These are phyloP conservation scores for Bimastos eiseni DNA, from an alignment of 2,888 invertebrate genomes.

Conservation along the genomic window DNA sequence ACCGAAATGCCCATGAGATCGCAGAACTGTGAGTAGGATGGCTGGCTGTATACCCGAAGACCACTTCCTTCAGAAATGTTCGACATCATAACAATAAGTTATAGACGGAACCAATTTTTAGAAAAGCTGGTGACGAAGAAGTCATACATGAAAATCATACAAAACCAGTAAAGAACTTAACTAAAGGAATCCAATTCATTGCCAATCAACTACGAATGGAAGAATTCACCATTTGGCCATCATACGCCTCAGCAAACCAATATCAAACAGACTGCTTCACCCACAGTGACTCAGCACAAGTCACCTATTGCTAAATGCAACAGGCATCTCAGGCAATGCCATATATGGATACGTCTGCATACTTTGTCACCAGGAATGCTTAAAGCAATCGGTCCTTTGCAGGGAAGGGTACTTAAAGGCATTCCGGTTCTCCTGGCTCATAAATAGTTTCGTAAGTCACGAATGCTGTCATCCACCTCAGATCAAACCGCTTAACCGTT, in stretches of 20 bases:
- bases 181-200: background rate
- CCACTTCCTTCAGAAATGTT: background rate
- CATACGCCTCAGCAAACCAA: background rate
- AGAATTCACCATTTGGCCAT: background rate
- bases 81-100: background rate
- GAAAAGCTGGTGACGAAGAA: background rate
- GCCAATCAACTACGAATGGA: background rate
- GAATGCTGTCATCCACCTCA: background rate
- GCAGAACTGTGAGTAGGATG: no score
- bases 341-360: background rate
- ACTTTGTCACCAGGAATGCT: background rate
- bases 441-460: background rate
- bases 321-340: background rate
- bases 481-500: background rate
- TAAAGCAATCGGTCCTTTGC: background rate
- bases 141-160: background rate
- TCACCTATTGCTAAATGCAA: background rate
- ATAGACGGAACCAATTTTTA: background rate
- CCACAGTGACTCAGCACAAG: background rate
- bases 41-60: no score
- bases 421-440: background rate
- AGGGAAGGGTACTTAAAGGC: background rate
- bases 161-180: background rate
- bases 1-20: background rate
- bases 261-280: background rate